Evolutionary conservation across 2,113 vertebrate species (phyloP).

Genomic region (Mustela lutreola): DNA sequence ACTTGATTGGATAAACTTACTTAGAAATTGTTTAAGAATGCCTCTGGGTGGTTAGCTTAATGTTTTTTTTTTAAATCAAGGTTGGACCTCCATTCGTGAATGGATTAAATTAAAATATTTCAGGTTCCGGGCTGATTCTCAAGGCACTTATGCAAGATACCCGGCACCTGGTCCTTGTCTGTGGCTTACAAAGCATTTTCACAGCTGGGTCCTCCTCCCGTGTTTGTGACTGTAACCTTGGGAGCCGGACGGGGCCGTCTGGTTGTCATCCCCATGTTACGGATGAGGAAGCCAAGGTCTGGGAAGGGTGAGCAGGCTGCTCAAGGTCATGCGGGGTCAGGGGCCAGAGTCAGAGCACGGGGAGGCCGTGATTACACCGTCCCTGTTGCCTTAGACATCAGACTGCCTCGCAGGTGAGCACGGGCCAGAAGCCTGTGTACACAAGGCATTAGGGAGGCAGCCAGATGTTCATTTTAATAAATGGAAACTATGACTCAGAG

Average conservation of each 20-base stretch:
- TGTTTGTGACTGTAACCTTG: background rate
- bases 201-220: constrained; percentile 41
- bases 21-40: background rate
- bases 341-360: background rate
- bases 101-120: background rate
- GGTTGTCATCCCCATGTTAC: background rate
- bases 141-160: background rate
- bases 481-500: constrained; percentile 78
- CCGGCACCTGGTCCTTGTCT: background rate
- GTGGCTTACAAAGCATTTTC: constrained; percentile 55
- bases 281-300: constrained; percentile 48
- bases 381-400: background rate
- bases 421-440: background rate
- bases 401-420: background rate
- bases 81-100: background rate
- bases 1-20: background rate
- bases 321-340: background rate
- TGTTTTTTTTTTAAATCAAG: background rate
- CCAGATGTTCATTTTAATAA: constrained; percentile 82
- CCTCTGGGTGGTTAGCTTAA: background rate
- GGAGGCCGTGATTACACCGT: background rate
- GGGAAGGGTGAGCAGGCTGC: background rate
- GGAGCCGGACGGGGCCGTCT: background rate
- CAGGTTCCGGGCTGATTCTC: constrained; percentile 10
- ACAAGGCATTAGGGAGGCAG: background rate